Conservation (phyloP, 1,140 invertebrate genomes). For the Ephestia elutella region DNA sequence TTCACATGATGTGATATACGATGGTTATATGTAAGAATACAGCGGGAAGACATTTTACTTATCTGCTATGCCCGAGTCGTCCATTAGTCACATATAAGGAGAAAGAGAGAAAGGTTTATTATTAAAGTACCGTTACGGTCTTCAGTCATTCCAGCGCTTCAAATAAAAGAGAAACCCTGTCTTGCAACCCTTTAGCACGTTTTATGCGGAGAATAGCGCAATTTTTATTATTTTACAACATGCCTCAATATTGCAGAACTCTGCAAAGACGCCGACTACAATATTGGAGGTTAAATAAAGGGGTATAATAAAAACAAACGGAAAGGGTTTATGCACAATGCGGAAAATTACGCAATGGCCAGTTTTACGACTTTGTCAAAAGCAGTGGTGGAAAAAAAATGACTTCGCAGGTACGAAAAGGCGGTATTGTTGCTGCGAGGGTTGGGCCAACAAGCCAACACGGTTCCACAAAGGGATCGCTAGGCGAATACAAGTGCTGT, state of each 20-base stretch:
- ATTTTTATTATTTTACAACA: conserved; percentile 70
- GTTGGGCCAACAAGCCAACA: conserved; percentile 14
- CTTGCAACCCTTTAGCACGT: conserved; percentile 58
- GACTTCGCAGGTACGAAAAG: conserved; percentile 63
- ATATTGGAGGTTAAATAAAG: conserved; percentile 41
- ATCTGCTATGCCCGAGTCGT: no score
- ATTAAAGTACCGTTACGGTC: conserved; percentile 52
- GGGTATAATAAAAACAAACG: conserved; percentile 64
- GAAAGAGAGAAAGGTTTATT: conserved; percentile 30
- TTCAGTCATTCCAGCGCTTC: conserved; percentile 26
- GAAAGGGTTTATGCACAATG: conserved; percentile 68
- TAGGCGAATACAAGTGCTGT: conserved; percentile 44
- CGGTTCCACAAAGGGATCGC: conserved; percentile 23
- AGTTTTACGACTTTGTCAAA: conserved; percentile 52
- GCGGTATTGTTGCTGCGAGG: conserved; percentile 26
- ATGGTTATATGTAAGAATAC: no score
- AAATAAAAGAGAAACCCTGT: conserved; percentile 56
- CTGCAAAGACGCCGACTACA: conserved; percentile 58
- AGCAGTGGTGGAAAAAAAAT: conserved; percentile 36
- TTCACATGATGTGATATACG: no score
- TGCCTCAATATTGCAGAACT: conserved; percentile 57
- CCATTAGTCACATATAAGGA: no score
- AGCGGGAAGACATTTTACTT: no score
- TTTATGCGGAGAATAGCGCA: conserved; percentile 65
- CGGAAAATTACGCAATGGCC: conserved; percentile 67